Percentiles rank a stretch among this genome's conserved stretches.
These are phyloP conservation scores for Neoarius graeffei DNA, from an alignment of 2,113 vertebrate species.

Conservation along the genomic window DNA sequence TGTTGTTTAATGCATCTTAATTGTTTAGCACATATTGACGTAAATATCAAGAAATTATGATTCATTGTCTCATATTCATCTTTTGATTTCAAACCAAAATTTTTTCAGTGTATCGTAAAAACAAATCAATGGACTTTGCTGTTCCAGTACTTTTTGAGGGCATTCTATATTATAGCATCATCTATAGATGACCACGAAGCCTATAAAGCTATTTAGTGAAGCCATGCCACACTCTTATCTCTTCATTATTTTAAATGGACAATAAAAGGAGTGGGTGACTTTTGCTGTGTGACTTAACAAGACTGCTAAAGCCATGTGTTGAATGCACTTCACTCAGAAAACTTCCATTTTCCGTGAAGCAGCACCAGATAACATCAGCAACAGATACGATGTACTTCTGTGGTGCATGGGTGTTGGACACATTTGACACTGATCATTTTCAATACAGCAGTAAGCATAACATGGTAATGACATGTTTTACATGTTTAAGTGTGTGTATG, in stretches of 20 bases:
- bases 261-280: neutral
- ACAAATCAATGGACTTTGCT: neutral
- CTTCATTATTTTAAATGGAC: neutral
- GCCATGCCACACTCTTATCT: neutral
- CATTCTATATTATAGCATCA: neutral
- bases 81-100: neutral
- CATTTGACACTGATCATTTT: too few species aligned
- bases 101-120: neutral
- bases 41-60: neutral
- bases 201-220: neutral
- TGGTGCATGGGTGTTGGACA: neutral
- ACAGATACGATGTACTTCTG: neutral
- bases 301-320: neutral
- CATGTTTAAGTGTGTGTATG: neutral
- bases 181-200: neutral
- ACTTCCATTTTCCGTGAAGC: neutral
- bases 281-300: neutral
- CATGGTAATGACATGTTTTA: neutral
- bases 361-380: neutral
- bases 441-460: too few species aligned
- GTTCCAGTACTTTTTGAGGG: neutral
- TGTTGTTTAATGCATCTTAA: neutral
- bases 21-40: neutral
- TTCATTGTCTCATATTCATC: neutral
- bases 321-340: neutral